phyloP scores from a whole-genome alignment of 2,888 invertebrate species.

The Thyatira batis region DNA sequence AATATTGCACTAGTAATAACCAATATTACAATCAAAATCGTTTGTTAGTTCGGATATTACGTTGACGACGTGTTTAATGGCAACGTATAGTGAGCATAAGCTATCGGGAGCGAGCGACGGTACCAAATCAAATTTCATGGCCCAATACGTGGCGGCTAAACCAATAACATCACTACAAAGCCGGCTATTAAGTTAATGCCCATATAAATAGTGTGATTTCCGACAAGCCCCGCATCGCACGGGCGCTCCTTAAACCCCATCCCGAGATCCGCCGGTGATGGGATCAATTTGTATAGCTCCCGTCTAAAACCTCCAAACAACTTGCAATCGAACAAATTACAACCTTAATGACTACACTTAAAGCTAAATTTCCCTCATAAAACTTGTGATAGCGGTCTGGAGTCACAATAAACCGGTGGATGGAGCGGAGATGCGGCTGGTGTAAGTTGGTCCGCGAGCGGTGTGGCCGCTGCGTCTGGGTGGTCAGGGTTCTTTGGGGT shows the following conservation, averaged over 20 bases:
- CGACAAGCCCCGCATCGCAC: conserved; percentile 44
- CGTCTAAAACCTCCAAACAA: conserved; percentile 38
- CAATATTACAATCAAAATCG: too few species aligned
- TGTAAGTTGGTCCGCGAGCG: conserved; percentile 41
- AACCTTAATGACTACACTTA: conserved; percentile 49
- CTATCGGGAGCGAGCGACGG: neutral
- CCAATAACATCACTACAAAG: conserved; percentile 45
- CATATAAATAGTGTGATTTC: conserved; percentile 63
- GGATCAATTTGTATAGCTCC: conserved; percentile 73
- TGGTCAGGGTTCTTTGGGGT: conserved; percentile 19
- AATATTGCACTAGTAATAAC: too few species aligned
- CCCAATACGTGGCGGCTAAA: conserved; percentile 16
- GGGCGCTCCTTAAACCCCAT: conserved; percentile 34
- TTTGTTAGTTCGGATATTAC: too few species aligned
- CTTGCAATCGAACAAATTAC: conserved; percentile 41
- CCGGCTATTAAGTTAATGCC: conserved; percentile 54
- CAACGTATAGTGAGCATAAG: neutral
- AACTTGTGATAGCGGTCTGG: conserved; percentile 33
- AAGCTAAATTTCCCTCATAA: conserved; percentile 46
- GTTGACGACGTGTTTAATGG: neutral
- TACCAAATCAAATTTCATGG: neutral
- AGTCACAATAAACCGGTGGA: conserved; percentile 64
- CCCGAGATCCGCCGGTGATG: conserved; percentile 48
- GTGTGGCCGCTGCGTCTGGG: conserved; percentile 17
- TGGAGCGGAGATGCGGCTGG: conserved; percentile 49